Evolutionary conservation across 1,140 invertebrate genomes (phyloP), one percentile per base, ranked within the genome.

Genomic region (Hylaeus volcanicus): DNA sequence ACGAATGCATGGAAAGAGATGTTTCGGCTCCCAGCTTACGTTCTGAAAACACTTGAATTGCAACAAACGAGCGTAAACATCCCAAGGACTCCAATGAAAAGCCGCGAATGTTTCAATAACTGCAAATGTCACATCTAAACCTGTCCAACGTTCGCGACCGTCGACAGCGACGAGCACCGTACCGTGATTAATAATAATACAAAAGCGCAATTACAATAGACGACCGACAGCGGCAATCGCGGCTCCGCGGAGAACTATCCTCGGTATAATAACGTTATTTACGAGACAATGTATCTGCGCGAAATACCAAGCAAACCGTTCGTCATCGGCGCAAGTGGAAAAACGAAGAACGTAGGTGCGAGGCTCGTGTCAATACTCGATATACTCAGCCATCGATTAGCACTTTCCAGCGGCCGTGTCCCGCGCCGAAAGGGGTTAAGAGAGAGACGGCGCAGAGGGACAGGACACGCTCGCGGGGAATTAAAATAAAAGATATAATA

Each of bases 401-500:
- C 39, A 43, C 53, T 37, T 70, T 70, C 53, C 51, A 55, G 6
- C 12, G 11, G n/a, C 48, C 53, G 12, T 8, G 39, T 58, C 41
- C 5, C 14, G 53, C 37, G 48, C 61, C 26, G 41, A 58, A 56
- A 26, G 9, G 8, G 26, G 58, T 15, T 39, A 56, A 56, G 26
- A 45, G 1, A 15, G 15, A 37, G 41, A 9, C 26, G 26, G 26
- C 26, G 26, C 26, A 26, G 26, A 26, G 26, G 26, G 58, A 15
- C 37, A 58, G 39, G 48, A 3, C 9, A 11, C 3, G 37, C 55
- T 26, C 5, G 26, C 8, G n/a, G 2, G 37, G 60, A 48, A 65
- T 64, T 51, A 14, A 26, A 73, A 73, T 74, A 74, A 79, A 65
- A 74, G 51, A 39, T 43, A 55, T 6, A 3, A 56, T 51, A 48